Percentiles rank a stretch among this genome's conserved stretches.
Evolutionary conservation across 1,140 invertebrate genomes (phyloP).

Genomic region (Drosophila sturtevanti): DNA sequence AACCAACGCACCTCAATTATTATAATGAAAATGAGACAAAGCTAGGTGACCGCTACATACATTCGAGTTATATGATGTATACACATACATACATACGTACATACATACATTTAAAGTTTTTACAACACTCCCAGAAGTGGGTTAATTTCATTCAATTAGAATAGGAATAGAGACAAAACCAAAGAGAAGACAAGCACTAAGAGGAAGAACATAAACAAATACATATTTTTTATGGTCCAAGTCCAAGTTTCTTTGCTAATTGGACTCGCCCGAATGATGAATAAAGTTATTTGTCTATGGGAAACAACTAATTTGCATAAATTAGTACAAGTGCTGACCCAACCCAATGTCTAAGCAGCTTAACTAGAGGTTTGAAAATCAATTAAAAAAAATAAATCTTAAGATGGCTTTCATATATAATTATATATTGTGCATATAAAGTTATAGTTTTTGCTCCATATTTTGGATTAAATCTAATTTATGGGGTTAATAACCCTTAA

Average conservation of each 20-base stretch:
- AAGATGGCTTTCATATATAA: background rate
- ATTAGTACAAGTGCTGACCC: conserved; percentile 43
- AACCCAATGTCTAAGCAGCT: conserved; percentile 36
- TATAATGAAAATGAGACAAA: conserved; percentile 61
- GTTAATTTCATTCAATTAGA: conserved; percentile 81
- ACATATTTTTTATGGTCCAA: conserved; percentile 52
- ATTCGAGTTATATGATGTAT: background rate
- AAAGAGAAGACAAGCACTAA: background rate
- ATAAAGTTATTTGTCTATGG: conserved; percentile 51
- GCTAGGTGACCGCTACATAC: conserved; percentile 22
- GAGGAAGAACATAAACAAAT: background rate
- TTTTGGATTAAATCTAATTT: background rate
- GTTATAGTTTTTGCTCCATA: background rate
- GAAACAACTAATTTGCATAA: conserved; percentile 62
- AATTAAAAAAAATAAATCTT: conserved; percentile 25
- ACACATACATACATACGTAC: background rate
- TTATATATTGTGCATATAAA: background rate
- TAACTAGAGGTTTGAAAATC: conserved; percentile 36
- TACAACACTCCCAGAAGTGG: conserved; percentile 54
- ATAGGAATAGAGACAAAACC: conserved; percentile 41
- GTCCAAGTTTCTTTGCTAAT: conserved; percentile 56
- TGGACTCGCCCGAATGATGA: conserved; percentile 52
- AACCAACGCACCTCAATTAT: conserved; percentile 51
- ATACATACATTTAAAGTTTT: conserved; percentile 18
- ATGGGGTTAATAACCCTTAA: background rate